Percentiles rank a stretch among this genome's conserved stretches.
phyloP scores from a whole-genome alignment of 2,797 vertebrate genomes.

The Diceros bicornis region DNA sequence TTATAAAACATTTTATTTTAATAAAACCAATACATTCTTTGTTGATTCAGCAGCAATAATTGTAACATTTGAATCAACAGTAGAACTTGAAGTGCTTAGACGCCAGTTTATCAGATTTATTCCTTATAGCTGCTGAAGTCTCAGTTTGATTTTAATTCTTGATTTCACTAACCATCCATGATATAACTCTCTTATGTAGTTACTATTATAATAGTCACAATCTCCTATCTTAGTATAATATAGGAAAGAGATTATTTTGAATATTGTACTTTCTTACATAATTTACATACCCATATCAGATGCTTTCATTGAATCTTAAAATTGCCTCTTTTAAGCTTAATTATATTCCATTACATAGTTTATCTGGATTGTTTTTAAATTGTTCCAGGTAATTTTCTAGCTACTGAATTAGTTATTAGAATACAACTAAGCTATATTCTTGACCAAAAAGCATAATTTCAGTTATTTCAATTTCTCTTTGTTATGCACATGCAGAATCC shows the following conservation, averaged over 20 bases:
- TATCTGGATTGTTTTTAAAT: slow-evolving; percentile 56
- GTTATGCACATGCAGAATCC: not conserved
- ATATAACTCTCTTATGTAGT: slow-evolving; percentile 7
- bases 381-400: slow-evolving; percentile 63
- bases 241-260: slow-evolving; percentile 41
- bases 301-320: slow-evolving; percentile 66
- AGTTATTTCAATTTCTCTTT: slow-evolving; percentile 22
- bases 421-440: slow-evolving; percentile 26
- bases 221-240: slow-evolving; percentile 58
- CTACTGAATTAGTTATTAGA: slow-evolving; percentile 60
- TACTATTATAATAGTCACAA: not conserved
- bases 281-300: not conserved
- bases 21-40: slow-evolving; percentile 4
- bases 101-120: not conserved
- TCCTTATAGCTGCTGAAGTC: not conserved
- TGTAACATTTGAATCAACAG: not conserved
- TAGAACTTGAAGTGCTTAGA: not conserved
- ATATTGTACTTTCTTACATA: slow-evolving; percentile 34
- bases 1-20: slow-evolving; percentile 9
- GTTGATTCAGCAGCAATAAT: not conserved
- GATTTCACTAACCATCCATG: slow-evolving; percentile 36
- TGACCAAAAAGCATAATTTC: slow-evolving; percentile 43
- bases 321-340: slow-evolving; percentile 67
- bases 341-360: slow-evolving; percentile 32
- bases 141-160: slow-evolving; percentile 64